Evolutionary conservation across 2,888 invertebrate species (phyloP), one percentile per base, ranked within the genome.

Genomic region (Strigamia transsilvanica): DNA sequence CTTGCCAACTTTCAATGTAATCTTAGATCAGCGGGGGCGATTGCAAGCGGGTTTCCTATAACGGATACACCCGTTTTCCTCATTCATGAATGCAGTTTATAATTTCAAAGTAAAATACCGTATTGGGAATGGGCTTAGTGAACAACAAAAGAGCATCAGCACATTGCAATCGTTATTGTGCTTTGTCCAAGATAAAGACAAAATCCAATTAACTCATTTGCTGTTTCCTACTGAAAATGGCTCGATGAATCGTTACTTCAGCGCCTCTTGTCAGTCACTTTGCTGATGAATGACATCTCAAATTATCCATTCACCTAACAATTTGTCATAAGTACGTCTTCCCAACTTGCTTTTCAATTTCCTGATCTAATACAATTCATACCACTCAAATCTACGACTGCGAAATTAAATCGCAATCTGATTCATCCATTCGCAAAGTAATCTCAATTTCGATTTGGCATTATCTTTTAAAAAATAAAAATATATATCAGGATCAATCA

Each of bases 211-310:
- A 61, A 61, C 61, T 61, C 61, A n/a, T 61, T 61, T 61, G 61
- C 21, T 51, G 51, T 9, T 51, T 51, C 10, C 10, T 61, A 61
- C 61, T 61, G 18, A 27, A 78, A 78, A 27, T n/a, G 27, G 38
- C 15, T 78, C 78, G 32, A 38, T 78, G 78, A 78, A 78, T 78
- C 32, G 78, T 78, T 78, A 78, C 78, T 32, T 78, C 78, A 32
- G 3, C 32, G 78, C 78, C 21, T 61, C 61, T 34, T 34, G 78
- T 78, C 78, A 78, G 12, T 61, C 61, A 78, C 34, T 38, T 78
- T n/a, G 15, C 38, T 78, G 78, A 78, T 78, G 78, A 78, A 78
- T 78, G 78, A 78, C 78, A 34, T 78, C 78, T 78, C 78, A 78
- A 21, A 78, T 78, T 78, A 78, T 27, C 78, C 78, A 78, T 78